Evolutionary conservation across 2,888 invertebrate genomes (phyloP).

Genomic region (Eilema depressum): DNA sequence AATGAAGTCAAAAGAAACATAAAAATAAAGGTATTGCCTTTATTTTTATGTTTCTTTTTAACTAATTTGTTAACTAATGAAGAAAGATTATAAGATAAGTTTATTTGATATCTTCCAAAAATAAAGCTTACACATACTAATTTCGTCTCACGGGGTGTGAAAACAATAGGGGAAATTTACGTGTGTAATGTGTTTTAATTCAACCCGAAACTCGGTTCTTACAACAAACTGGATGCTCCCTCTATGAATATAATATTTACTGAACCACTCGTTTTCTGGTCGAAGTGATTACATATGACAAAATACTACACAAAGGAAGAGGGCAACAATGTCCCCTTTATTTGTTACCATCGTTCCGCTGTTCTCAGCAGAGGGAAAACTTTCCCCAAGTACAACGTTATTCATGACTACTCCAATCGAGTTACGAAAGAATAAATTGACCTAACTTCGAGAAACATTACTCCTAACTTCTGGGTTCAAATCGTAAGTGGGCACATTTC

Average conservation of each 20-base stretch:
- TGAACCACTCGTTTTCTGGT: not conserved
- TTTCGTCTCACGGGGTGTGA: not conserved
- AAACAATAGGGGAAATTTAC: not conserved
- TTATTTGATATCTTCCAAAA: too few species aligned
- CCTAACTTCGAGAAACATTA: constrained; percentile 21
- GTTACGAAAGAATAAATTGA: constrained; percentile 27
- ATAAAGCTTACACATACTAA: too few species aligned
- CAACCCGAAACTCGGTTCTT: not conserved
- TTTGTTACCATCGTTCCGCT: constrained; percentile 13
- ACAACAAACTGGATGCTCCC: not conserved
- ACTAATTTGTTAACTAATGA: too few species aligned
- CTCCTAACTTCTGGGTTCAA: not conserved
- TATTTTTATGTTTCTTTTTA: too few species aligned
- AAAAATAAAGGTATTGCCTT: too few species aligned
- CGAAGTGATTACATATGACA: constrained; percentile 2
- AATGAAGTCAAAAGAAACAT: too few species aligned
- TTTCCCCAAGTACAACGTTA: constrained; percentile 15
- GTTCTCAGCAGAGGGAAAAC: constrained; percentile 16
- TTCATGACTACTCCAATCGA: constrained; percentile 23
- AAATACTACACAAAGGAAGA: not conserved
- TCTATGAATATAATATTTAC: not conserved
- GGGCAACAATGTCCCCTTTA: constrained; percentile 5
- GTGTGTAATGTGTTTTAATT: too few species aligned
- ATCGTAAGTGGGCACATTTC: constrained; percentile 12
- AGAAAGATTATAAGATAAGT: too few species aligned